phyloP scores from a whole-genome alignment of 2,888 invertebrate species.

The Papilio demoleus region DNA sequence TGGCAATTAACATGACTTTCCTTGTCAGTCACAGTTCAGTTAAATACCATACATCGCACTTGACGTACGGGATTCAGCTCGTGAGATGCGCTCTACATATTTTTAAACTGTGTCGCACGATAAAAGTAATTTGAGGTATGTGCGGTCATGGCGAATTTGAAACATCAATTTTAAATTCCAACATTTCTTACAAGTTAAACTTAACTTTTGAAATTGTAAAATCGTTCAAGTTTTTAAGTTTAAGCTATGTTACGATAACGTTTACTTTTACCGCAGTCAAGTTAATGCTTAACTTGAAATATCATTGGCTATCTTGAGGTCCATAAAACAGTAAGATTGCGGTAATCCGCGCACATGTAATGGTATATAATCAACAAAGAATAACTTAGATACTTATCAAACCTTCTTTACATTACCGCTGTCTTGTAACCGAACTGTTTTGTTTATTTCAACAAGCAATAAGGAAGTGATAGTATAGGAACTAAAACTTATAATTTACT shows the following conservation, averaged over 20 bases:
- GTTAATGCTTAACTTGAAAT: slow-evolving; percentile 11
- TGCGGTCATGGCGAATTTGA: slow-evolving; percentile 4
- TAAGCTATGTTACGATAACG: neutral
- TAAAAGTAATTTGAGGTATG: slow-evolving; percentile 25
- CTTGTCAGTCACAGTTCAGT: slow-evolving; percentile 6
- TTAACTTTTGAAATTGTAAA: neutral
- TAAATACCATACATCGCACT: slow-evolving; percentile 3
- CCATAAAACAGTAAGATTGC: slow-evolving; percentile 33
- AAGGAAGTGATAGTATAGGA: slow-evolving; percentile 7
- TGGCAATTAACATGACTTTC: slow-evolving; percentile 16
- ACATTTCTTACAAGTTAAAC: neutral
- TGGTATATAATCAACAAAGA: slow-evolving; percentile 32
- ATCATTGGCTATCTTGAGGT: slow-evolving; percentile 9
- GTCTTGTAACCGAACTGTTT: slow-evolving; percentile 13
- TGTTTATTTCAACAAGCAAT: neutral
- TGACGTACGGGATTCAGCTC: slow-evolving; percentile 20
- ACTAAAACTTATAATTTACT: neutral
- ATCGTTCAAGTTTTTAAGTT: neutral
- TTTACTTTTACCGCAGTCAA: slow-evolving; percentile 14
- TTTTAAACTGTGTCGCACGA: slow-evolving; percentile 42
- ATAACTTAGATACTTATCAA: slow-evolving; percentile 24
- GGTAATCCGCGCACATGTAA: slow-evolving; percentile 18
- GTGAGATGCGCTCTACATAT: slow-evolving; percentile 50
- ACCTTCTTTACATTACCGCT: slow-evolving; percentile 23
- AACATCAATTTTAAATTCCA: slow-evolving; percentile 8